Conservation (phyloP, 2,113 vertebrate species). For the Hystrix brachyura region DNA sequence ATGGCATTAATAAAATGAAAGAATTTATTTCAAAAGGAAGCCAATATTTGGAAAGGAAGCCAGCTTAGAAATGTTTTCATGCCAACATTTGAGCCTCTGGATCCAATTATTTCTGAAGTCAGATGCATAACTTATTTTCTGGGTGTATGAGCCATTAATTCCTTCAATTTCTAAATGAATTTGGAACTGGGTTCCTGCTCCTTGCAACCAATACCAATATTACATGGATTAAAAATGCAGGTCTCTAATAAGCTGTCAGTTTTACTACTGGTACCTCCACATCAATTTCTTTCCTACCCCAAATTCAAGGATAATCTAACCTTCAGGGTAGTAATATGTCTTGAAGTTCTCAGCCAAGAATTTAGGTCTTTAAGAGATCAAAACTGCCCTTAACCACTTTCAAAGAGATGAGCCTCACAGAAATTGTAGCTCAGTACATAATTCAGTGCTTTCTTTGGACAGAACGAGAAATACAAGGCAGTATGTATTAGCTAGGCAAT, state of each 20-base stretch:
- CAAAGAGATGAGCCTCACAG: background rate
- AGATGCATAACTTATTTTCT: background rate
- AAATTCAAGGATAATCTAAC: background rate
- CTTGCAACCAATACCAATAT: background rate
- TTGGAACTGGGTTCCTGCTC: slow-evolving; percentile 3
- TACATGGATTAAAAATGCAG: background rate
- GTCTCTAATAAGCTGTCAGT: background rate
- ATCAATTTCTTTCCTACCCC: background rate
- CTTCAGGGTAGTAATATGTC: background rate
- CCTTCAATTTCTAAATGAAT: slow-evolving; percentile 8
- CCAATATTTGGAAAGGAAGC: background rate
- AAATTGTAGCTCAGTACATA: background rate
- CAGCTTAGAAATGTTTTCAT: background rate
- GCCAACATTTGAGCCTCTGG: background rate
- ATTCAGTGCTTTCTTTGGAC: background rate
- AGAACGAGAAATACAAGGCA: background rate
- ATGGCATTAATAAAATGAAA: background rate
- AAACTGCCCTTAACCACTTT: background rate
- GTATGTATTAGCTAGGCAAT: background rate
- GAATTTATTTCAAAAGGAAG: slow-evolving; percentile 42
- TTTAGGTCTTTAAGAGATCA: background rate
- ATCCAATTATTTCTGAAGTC: background rate
- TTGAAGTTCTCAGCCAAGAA: background rate
- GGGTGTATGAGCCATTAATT: background rate
- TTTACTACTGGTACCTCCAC: background rate